Conservation (phyloP, 2,888 invertebrate genomes). For the Nomada goodeniana region DNA sequence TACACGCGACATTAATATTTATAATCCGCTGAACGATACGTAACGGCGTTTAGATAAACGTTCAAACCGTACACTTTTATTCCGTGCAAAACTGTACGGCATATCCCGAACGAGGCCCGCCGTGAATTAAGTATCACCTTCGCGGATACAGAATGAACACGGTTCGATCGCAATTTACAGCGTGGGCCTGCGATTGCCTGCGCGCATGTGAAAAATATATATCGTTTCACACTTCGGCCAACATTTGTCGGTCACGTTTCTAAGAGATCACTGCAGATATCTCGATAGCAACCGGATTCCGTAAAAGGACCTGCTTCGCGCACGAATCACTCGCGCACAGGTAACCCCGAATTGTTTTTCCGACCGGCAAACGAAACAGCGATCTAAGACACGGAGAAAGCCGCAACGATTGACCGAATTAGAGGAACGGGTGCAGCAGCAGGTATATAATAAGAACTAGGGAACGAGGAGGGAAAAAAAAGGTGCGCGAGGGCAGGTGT, state of each 20-base stretch:
- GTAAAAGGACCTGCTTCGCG: conserved; percentile 21
- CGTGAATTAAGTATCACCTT: no score
- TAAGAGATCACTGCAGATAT: background rate
- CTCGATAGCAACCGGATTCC: background rate
- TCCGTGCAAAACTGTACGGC: no score
- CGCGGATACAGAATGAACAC: no score
- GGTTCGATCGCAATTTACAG: background rate
- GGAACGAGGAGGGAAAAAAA: background rate
- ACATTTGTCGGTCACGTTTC: background rate
- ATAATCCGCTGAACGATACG: conserved; percentile 1
- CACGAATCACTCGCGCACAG: conserved; percentile 19
- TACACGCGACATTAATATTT: conserved; percentile 28
- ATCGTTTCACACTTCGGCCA: background rate
- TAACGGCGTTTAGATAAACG: background rate
- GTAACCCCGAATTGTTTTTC: conserved; percentile 7
- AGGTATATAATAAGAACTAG: background rate
- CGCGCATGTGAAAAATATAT: background rate
- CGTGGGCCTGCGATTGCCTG: no score
- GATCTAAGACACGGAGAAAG: conserved; percentile 29
- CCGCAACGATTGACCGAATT: conserved; percentile 21
- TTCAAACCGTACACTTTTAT: background rate
- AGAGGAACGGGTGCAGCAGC: background rate
- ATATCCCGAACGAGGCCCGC: background rate
- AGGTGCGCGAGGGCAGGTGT: conserved; percentile 20
- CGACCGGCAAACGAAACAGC: conserved; percentile 4